phyloP scores from a whole-genome alignment of 2,888 invertebrate species.

The Lymantria monacha region DNA sequence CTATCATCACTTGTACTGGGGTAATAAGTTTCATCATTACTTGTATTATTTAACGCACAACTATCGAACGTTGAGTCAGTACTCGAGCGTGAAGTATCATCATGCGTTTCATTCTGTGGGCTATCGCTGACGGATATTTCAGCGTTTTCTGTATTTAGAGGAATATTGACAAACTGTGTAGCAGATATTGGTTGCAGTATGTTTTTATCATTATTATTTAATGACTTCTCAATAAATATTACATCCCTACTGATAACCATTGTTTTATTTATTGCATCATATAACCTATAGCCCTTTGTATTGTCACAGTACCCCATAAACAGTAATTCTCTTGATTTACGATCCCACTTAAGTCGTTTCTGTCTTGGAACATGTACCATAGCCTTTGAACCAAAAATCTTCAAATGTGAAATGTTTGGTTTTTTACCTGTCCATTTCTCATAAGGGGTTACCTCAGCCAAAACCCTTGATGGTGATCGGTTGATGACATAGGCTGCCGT shows the following conservation, averaged over 20 bases:
- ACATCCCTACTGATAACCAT: not conserved
- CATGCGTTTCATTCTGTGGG: no score
- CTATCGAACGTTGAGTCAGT: no score
- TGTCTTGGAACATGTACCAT: not conserved
- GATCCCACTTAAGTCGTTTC: not conserved
- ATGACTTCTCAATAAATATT: not conserved
- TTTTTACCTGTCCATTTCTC: not conserved
- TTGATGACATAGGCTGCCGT: constrained; percentile 7
- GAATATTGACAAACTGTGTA: no score
- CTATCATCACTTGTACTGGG: no score
- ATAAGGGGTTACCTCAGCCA: not conserved
- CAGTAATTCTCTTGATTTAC: not conserved
- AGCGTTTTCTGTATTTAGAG: no score
- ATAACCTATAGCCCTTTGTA: not conserved
- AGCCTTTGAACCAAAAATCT: not conserved
- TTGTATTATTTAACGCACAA: no score
- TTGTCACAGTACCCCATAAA: not conserved
- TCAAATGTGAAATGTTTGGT: not conserved
- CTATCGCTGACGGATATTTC: no score
- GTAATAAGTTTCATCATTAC: no score
- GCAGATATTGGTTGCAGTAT: no score
- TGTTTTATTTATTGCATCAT: not conserved
- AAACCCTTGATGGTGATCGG: not conserved
- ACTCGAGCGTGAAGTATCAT: no score
- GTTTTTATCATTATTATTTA: no score